Conservation (phyloP, 1,140 invertebrate genomes). For the Zaprionus vittiger region DNA sequence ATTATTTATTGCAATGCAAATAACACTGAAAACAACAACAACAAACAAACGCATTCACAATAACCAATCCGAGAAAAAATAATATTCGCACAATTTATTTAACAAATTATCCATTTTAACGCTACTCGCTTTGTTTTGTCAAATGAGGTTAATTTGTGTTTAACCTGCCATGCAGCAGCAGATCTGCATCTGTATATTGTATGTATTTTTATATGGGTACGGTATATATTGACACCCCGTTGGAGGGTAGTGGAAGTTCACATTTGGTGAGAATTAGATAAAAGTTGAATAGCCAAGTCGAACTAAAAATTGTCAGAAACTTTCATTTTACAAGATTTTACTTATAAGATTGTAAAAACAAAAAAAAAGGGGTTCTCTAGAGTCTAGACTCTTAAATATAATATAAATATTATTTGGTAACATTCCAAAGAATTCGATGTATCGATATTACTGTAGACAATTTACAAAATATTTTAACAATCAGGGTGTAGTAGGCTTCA, state of each 20-base stretch:
- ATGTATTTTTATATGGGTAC: neutral
- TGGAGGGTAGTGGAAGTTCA: neutral
- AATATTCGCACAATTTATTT: slow-evolving; percentile 83
- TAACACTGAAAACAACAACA: slow-evolving; percentile 59
- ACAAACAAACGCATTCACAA: slow-evolving; percentile 55
- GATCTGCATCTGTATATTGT: slow-evolving; percentile 8
- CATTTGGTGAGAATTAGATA: neutral
- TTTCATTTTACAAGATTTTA: too few relatives aligned
- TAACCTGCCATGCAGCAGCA: slow-evolving; percentile 55
- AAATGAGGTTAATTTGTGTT: slow-evolving; percentile 84
- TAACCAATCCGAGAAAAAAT: too few relatives aligned
- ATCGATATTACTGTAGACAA: neutral
- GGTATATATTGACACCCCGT: neutral
- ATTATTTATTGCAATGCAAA: slow-evolving; percentile 78
- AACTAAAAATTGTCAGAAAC: neutral
- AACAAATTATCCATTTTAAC: slow-evolving; percentile 84
- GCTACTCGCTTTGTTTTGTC: slow-evolving; percentile 78
- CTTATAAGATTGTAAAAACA: too few relatives aligned
- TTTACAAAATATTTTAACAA: neutral
- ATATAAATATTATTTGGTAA: too few relatives aligned
- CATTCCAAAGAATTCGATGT: neutral
- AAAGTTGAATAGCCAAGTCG: neutral
- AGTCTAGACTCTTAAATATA: too few relatives aligned
- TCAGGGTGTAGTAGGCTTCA: slow-evolving; percentile 39
- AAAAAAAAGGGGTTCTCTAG: too few relatives aligned